Evolutionary conservation across 53 echinoderm and acorn worm genomes (phyloP).

Genomic region (Pentamera pediparva): DNA sequence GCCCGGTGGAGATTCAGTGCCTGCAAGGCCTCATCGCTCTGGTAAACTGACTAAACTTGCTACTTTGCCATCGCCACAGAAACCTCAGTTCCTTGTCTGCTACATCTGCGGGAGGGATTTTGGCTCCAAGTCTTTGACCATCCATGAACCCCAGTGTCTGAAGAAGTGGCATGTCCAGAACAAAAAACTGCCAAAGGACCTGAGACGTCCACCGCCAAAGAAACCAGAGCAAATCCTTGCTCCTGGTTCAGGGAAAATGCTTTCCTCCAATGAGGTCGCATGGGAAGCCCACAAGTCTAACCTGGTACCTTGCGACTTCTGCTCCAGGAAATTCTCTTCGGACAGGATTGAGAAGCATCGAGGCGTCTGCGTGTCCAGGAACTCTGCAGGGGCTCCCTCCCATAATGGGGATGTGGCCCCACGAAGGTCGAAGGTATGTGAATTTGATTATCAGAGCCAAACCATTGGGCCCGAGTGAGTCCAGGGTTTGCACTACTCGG

Average conservation of each 20-base stretch:
- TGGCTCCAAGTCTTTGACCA: slow-evolving; percentile 76
- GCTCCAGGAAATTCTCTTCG: slow-evolving; percentile 75
- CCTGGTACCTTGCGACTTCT: slow-evolving; percentile 78
- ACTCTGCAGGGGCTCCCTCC: neutral
- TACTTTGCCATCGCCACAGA: slow-evolving; percentile 16
- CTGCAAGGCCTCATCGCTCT: neutral
- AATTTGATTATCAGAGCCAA: neutral
- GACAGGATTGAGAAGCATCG: slow-evolving; percentile 75
- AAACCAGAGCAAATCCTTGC: slow-evolving; percentile 71
- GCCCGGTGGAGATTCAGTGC: neutral
- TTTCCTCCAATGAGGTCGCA: slow-evolving; percentile 63
- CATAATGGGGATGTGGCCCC: neutral
- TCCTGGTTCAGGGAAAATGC: slow-evolving; percentile 51
- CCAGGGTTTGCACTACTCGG: too few species aligned
- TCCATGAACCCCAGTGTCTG: slow-evolving; percentile 96
- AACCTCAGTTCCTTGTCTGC: slow-evolving; percentile 74
- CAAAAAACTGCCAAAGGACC: slow-evolving; percentile 60
- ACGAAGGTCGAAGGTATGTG: neutral
- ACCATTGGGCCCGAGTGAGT: neutral
- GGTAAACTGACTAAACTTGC: neutral
- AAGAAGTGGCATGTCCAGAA: slow-evolving; percentile 92
- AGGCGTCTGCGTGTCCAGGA: slow-evolving; percentile 43
- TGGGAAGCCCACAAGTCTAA: slow-evolving; percentile 69
- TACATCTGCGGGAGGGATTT: slow-evolving; percentile 97
- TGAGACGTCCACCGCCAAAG: slow-evolving; percentile 63